Evolutionary conservation across 2,113 vertebrate genomes (phyloP).

Genomic region (Equus quagga): DNA sequence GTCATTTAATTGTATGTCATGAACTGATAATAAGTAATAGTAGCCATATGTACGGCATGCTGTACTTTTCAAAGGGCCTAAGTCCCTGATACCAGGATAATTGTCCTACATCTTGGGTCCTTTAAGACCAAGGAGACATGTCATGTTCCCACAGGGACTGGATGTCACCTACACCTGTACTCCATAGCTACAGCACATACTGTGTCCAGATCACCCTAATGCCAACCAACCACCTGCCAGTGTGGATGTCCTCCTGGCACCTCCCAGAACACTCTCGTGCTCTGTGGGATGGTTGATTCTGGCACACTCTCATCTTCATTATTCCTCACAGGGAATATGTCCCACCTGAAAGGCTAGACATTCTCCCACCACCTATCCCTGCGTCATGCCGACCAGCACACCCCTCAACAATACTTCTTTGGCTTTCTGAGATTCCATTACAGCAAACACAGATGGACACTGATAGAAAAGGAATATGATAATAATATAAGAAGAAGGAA

Average conservation of each 20-base stretch:
- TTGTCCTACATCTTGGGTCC: too few relatives aligned
- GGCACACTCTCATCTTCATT: neutral
- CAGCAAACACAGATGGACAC: neutral
- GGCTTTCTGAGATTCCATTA: neutral
- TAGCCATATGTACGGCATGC: rapidly evolving
- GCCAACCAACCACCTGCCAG: neutral
- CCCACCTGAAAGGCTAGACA: neutral
- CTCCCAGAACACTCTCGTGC: rapidly evolving
- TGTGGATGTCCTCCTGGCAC: neutral
- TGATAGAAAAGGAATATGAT: neutral
- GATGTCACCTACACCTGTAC: neutral
- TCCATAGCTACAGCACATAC: neutral
- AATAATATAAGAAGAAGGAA: neutral
- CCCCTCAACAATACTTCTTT: neutral
- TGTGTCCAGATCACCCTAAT: neutral
- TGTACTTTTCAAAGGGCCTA: neutral
- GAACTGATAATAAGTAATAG: neutral
- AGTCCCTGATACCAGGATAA: neutral
- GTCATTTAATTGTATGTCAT: neutral
- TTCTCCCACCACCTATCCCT: neutral
- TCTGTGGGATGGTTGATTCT: neutral
- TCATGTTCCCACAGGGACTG: neutral
- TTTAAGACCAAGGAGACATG: neutral
- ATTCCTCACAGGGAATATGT: neutral
- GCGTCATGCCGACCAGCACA: too few relatives aligned